Conservation (phyloP, 2,797 vertebrate species). For the Tolypeutes matacus region DNA sequence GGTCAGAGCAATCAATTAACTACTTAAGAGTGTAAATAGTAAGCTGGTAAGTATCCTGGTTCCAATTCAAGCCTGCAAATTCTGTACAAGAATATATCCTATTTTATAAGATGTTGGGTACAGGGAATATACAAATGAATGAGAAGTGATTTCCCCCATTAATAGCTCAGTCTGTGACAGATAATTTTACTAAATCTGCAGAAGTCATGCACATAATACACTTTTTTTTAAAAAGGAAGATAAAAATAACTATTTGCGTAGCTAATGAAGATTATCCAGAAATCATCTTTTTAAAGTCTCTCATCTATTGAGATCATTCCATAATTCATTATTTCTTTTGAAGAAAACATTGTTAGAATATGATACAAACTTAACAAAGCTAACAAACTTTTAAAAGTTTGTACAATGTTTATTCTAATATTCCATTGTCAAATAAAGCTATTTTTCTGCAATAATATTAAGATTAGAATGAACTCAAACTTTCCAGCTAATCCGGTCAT, state of each 20-base stretch:
- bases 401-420: background rate
- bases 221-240: background rate
- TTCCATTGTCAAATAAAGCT: background rate
- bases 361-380: background rate
- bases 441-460: background rate
- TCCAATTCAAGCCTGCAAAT: background rate
- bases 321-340: background rate
- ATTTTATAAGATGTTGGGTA: background rate
- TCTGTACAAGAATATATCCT: background rate
- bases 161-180: background rate
- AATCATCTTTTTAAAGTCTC: slow-evolving; percentile 29
- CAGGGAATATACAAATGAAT: background rate
- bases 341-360: background rate
- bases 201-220: background rate
- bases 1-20: background rate
- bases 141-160: background rate
- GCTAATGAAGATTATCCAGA: background rate
- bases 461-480: background rate
- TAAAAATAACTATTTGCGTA: background rate
- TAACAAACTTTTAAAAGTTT: background rate
- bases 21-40: background rate
- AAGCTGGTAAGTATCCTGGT: background rate
- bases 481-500: background rate
- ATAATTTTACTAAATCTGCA: background rate
- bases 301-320: background rate